Percentiles rank a stretch among this genome's conserved stretches.
Conservation (phyloP, 1,140 invertebrate species). For the Drosophila melanica region DNA sequence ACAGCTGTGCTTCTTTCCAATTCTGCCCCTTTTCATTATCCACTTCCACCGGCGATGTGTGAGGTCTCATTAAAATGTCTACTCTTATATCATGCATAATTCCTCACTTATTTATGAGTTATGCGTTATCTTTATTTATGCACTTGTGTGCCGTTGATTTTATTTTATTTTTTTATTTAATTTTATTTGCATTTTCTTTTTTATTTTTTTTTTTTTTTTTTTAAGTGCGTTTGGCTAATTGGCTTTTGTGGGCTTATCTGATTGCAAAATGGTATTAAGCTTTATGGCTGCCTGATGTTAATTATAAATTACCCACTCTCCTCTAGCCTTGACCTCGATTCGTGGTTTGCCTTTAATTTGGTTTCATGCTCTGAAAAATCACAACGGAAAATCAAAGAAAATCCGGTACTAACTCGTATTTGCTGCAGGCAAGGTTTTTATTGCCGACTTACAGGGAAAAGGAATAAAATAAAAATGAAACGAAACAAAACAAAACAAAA, state of each 20-base stretch:
- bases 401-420: constrained; percentile 24
- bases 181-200: not conserved
- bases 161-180: constrained; percentile 6
- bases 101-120: constrained; percentile 61
- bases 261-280: constrained; percentile 46
- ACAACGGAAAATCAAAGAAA: constrained; percentile 41
- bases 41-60: too few species aligned
- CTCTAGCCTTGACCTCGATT: constrained; percentile 30
- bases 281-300: constrained; percentile 48
- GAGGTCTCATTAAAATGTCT: constrained; percentile 26
- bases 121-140: constrained; percentile 66
- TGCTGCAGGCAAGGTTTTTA: constrained; percentile 27
- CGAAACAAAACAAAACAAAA: constrained; percentile 23
- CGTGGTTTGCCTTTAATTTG: constrained; percentile 40
- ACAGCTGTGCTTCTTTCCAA: constrained; percentile 57
- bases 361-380: constrained; percentile 38
- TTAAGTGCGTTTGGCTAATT: constrained; percentile 55
- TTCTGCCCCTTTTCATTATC: not conserved
- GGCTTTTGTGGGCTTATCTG: constrained; percentile 64
- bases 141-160: constrained; percentile 56
- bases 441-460: not conserved
- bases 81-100: constrained; percentile 45
- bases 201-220: constrained; percentile 1
- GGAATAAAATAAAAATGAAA: constrained; percentile 13
- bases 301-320: constrained; percentile 37